A percentile compares a stretch with the other conserved stretches of the same genome.
Evolutionary conservation across 2,888 invertebrate species (phyloP).

Genomic region (Drosophila nr. perissopoda): DNA sequence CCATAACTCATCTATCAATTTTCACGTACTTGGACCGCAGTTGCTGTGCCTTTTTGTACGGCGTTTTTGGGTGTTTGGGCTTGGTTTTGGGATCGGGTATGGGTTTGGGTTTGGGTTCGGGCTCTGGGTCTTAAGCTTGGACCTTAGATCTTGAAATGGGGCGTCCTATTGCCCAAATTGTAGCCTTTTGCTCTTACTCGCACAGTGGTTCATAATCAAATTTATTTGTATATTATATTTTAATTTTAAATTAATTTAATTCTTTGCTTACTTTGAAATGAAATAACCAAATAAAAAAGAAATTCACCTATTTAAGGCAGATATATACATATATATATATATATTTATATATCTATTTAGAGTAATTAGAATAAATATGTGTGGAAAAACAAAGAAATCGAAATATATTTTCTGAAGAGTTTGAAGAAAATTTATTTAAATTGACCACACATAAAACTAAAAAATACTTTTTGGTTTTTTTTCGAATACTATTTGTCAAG

Average conservation of each 20-base stretch:
- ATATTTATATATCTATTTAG: neutral
- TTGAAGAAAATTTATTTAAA: neutral
- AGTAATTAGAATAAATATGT: neutral
- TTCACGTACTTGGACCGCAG: slow-evolving; percentile 82
- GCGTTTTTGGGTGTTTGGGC: slow-evolving; percentile 6
- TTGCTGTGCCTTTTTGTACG: slow-evolving; percentile 37
- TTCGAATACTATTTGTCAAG: rapidly evolving
- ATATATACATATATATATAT: neutral
- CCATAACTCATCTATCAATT: slow-evolving; percentile 85
- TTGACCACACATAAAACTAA: neutral
- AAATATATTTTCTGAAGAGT: neutral
- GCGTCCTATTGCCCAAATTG: slow-evolving; percentile 79
- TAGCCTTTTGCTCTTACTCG: slow-evolving; percentile 57
- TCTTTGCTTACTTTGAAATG: neutral
- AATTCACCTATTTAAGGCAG: too few species aligned
- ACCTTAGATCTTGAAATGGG: slow-evolving; percentile 59
- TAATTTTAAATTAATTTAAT: neutral
- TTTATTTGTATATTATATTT: neutral
- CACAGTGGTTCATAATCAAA: slow-evolving; percentile 53
- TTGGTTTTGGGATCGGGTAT: slow-evolving; percentile 5
- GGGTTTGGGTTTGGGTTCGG: slow-evolving; percentile 21
- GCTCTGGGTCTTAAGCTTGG: slow-evolving; percentile 51
- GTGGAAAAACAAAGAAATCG: neutral
- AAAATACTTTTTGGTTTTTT: rapidly evolving
- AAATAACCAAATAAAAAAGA: neutral